Percentiles rank a stretch among this genome's conserved stretches.
These are phyloP conservation scores for Nyctibius grandis DNA, from an alignment of 2,797 vertebrate genomes.

Conservation along the genomic window DNA sequence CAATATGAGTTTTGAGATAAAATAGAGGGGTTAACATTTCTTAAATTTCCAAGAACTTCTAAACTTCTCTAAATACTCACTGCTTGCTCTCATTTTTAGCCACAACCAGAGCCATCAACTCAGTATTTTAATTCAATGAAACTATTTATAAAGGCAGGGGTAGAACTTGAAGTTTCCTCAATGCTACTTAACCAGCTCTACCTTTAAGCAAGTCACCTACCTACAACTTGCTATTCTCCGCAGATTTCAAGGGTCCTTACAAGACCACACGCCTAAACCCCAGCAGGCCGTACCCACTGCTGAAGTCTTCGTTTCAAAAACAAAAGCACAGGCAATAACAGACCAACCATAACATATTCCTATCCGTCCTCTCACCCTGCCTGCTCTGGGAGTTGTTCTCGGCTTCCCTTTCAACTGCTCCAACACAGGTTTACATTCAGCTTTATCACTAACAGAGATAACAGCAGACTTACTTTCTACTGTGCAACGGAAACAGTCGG, in stretches of 20 bases:
- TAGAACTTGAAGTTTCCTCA: background rate
- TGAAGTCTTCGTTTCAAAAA: background rate
- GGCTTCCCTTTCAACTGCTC: background rate
- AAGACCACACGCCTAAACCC: background rate
- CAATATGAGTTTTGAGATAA: background rate
- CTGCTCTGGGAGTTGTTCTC: background rate
- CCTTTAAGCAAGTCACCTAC: background rate
- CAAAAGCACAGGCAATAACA: background rate
- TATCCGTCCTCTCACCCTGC: background rate
- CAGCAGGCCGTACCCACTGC: background rate
- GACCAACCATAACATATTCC: background rate
- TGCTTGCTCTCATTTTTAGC: background rate
- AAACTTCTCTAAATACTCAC: background rate
- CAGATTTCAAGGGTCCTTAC: background rate
- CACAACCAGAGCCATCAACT: background rate
- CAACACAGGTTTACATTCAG: background rate
- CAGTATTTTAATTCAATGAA: background rate
- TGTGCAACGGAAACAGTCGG: background rate
- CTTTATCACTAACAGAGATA: slow-evolving; percentile 37
- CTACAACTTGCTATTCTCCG: background rate
- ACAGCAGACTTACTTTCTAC: background rate
- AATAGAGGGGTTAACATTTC: background rate
- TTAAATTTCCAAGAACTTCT: background rate
- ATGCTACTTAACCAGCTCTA: background rate
- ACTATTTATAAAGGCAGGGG: background rate